Conservation (phyloP, 2,888 invertebrate species). For the Acronicta aceris region DNA sequence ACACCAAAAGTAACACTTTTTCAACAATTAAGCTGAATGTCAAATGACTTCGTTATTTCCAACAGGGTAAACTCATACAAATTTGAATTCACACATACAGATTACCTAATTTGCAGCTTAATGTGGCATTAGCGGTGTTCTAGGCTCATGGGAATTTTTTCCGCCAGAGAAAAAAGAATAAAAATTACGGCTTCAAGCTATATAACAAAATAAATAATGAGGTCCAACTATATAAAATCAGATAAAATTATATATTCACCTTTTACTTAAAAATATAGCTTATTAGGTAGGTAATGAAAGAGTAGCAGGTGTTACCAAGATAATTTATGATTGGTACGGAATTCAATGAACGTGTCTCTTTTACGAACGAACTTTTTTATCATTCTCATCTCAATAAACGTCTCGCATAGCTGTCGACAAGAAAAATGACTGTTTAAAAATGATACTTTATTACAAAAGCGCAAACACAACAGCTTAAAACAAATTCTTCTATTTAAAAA, state of each 20-base stretch:
- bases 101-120: conserved; percentile 85
- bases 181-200: conserved; percentile 62
- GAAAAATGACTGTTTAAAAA: conserved; percentile 41
- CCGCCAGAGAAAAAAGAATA: conserved; percentile 61
- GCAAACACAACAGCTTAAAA: conserved; percentile 35
- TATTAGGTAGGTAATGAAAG: conserved; percentile 25
- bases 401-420: conserved; percentile 26
- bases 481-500: conserved; percentile 33
- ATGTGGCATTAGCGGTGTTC: conserved; percentile 76
- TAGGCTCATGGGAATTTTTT: conserved; percentile 76
- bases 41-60: conserved; percentile 58
- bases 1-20: conserved; percentile 31
- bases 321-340: conserved; percentile 26
- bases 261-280: conserved; percentile 27
- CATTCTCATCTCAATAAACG: conserved; percentile 26
- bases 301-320: conserved; percentile 25
- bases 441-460: conserved; percentile 38
- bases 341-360: conserved; percentile 20
- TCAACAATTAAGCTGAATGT: conserved; percentile 68
- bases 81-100: conserved; percentile 82
- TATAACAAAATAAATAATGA: conserved; percentile 74
- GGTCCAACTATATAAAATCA: conserved; percentile 64
- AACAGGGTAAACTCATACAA: conserved; percentile 68
- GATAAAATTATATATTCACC: conserved; percentile 55
- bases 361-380: conserved; percentile 43